These are phyloP conservation scores for Microctenopoma lineatum DNA, from an alignment of 2,797 vertebrate genomes.

Conservation along the genomic window DNA sequence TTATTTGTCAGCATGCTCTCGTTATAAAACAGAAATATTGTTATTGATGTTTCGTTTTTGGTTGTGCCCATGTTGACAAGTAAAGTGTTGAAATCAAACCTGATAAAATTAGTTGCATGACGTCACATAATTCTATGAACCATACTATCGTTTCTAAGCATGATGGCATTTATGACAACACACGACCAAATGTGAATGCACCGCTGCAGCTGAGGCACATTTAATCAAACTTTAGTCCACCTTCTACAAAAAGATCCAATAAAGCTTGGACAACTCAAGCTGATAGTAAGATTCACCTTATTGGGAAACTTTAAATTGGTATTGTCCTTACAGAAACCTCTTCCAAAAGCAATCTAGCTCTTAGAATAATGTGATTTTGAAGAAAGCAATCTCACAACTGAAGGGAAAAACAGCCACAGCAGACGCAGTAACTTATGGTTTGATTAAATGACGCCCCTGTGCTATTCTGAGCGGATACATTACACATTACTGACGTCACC, in stretches of 20 bases:
- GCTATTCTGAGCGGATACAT: slow-evolving; percentile 16
- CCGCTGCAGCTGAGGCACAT: not conserved
- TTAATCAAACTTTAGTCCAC: not conserved
- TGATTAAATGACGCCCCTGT: slow-evolving; percentile 25
- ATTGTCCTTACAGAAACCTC: slow-evolving; percentile 2
- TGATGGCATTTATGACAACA: too few species aligned
- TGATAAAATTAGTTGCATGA: not conserved
- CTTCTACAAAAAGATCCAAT: not conserved
- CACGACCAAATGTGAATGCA: not conserved
- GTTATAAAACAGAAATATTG: too few species aligned
- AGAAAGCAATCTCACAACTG: slow-evolving; percentile 42
- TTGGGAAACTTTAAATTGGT: slow-evolving; percentile 33
- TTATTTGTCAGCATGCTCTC: too few species aligned
- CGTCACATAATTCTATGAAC: not conserved
- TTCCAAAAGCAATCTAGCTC: slow-evolving; percentile 34
- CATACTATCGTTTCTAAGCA: not conserved
- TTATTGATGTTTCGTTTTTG: too few species aligned
- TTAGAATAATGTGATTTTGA: slow-evolving; percentile 45
- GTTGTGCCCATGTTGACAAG: not conserved
- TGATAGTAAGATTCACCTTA: slow-evolving; percentile 16
- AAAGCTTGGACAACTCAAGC: slow-evolving; percentile 8
- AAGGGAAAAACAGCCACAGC: slow-evolving; percentile 15
- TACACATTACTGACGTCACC: slow-evolving; percentile 7
- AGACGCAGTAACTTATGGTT: slow-evolving; percentile 15
- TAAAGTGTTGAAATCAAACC: not conserved